These are phyloP conservation scores for Rhinopomastus cyanomelas DNA, from an alignment of 2,113 vertebrate genomes.

Conservation along the genomic window DNA sequence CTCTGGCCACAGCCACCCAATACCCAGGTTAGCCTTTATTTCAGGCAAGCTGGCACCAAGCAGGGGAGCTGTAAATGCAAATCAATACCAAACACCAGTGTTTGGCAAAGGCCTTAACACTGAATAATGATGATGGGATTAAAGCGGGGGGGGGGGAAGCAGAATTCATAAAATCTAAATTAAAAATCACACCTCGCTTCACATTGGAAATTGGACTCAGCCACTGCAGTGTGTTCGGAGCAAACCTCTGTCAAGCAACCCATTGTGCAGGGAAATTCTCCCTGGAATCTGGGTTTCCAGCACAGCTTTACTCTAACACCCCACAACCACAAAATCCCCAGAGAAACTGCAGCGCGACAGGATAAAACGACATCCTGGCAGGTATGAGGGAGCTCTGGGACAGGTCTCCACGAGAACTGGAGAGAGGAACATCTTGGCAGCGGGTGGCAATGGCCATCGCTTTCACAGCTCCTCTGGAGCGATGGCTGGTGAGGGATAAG, in stretches of 20 bases:
- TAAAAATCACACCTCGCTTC: constrained; percentile 52
- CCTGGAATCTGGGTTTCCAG: not conserved
- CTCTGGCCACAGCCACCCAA: not conserved
- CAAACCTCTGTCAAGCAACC: constrained; percentile 1
- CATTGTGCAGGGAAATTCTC: constrained; percentile 19
- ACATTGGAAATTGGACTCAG: constrained; percentile 23
- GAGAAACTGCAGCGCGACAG: not conserved
- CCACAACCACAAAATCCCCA: not conserved
- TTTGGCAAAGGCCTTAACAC: not conserved
- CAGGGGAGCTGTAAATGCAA: not conserved
- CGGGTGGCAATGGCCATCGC: not conserved
- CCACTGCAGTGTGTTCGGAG: not conserved
- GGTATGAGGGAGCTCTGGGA: not conserved
- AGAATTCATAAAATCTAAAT: constrained; percentile 13
- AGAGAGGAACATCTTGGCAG: not conserved
- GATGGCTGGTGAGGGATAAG: not conserved
- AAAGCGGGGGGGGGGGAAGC: not conserved
- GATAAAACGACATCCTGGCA: not conserved
- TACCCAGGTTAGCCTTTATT: not conserved
- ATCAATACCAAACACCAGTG: not conserved
- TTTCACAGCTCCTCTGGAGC: not conserved
- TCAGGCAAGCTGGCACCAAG: not conserved
- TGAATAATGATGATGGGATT: constrained; percentile 25
- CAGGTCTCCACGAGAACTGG: not conserved
- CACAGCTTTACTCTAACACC: not conserved